Conservation (phyloP, 2,888 invertebrate genomes). For the Trichopria drosophilae region DNA sequence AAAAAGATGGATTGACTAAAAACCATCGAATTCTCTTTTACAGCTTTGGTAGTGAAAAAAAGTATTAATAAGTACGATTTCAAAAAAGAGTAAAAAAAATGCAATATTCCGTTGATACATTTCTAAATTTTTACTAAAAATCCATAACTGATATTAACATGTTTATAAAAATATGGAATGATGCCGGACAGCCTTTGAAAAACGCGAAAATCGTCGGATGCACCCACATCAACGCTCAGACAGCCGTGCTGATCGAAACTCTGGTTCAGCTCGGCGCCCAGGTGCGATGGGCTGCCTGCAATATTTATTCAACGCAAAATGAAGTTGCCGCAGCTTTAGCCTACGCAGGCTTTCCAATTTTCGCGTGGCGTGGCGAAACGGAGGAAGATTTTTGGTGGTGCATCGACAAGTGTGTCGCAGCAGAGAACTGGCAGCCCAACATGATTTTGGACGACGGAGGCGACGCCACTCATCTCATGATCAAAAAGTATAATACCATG, state of each 20-base stretch:
- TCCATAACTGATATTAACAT: too few species aligned
- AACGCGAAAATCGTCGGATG: constrained; percentile 97
- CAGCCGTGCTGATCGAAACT: constrained; percentile 92
- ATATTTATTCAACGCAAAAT: constrained; percentile 98
- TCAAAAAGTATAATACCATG: constrained; percentile 91
- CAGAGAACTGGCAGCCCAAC: constrained; percentile 94
- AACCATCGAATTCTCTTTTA: neutral
- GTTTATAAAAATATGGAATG: too few species aligned
- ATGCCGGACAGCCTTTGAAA: constrained; percentile 78
- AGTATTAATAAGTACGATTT: too few species aligned
- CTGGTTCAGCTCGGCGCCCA: constrained; percentile 85
- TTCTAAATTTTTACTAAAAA: too few species aligned
- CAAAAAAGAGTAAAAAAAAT: too few species aligned
- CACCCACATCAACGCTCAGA: constrained; percentile 98
- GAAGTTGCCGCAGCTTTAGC: constrained; percentile 96
- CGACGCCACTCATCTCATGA: constrained; percentile 93
- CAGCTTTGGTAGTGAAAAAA: neutral
- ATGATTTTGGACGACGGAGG: constrained; percentile 98
- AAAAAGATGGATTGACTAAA: neutral
- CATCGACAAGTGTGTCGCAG: constrained; percentile 91
- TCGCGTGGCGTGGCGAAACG: constrained; percentile 96
- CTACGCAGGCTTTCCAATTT: constrained; percentile 85
- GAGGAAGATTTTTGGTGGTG: constrained; percentile 99
- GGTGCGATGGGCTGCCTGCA: constrained; percentile 95
- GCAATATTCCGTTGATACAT: too few species aligned